Evolutionary conservation across 1,140 invertebrate genomes (phyloP).

Genomic region (Euura lappo): DNA sequence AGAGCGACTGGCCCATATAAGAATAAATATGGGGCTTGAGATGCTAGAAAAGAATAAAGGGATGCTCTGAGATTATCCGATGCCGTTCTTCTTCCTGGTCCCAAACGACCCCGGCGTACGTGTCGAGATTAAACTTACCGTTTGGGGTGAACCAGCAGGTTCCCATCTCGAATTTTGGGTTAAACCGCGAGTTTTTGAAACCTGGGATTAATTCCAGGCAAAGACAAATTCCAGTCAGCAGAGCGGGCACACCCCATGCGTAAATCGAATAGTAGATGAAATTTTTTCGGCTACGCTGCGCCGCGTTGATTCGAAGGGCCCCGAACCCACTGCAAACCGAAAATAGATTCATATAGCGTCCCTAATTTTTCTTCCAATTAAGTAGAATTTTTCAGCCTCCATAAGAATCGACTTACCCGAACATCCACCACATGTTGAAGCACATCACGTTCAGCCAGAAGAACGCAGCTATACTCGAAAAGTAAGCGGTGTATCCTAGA

Average conservation of each 20-base stretch:
- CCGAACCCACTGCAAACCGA: not conserved
- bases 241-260: constrained; percentile 65
- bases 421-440: constrained; percentile 78
- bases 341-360: no score
- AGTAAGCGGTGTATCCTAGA: constrained; percentile 73
- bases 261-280: constrained; percentile 68
- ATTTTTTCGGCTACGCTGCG: constrained; percentile 28
- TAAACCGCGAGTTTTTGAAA: constrained; percentile 30
- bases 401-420: constrained; percentile 61
- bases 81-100: no score
- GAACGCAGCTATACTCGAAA: constrained; percentile 76
- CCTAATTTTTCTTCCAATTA: no score
- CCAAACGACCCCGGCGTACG: no score
- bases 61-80: no score
- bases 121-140: constrained; percentile 26
- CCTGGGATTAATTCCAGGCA: constrained; percentile 29
- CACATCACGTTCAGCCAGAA: constrained; percentile 82
- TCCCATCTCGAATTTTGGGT: constrained; percentile 34
- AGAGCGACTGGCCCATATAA: constrained; percentile 50
- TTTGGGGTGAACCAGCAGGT: constrained; percentile 36
- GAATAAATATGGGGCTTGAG: constrained; percentile 37
- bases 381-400: not conserved
- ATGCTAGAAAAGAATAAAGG: not conserved
- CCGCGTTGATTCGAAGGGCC: not conserved
- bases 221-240: constrained; percentile 41